Evolutionary conservation across 1,140 invertebrate species (phyloP), one percentile per base, ranked within the genome.

Genomic region (Mactra quadrangularis): DNA sequence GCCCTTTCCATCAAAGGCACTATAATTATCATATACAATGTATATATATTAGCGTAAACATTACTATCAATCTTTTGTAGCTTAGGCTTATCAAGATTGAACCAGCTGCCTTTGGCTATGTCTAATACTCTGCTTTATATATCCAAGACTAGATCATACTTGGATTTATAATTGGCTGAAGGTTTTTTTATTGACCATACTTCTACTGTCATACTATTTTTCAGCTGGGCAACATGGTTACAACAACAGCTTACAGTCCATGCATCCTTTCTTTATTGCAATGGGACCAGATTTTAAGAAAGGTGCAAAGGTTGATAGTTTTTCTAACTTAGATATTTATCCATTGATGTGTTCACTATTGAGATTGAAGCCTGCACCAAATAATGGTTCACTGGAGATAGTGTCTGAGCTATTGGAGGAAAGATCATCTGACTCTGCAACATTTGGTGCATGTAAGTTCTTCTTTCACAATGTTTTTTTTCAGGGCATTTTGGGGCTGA

Each of bases 241-340:
- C 55, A 83, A 89, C 85, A 91, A 90, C 83, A 87, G 81, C 68
- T 64, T 90, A 0, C 52, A 70, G 35, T 85, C 88, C 66, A 96
- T 96, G 96, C 94, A 94, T 88, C 94, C 96, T 33, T 95, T 95
- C 82, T 96, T 96, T 86, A 94, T 96, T 74, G 96, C 95, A 0
- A 92, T 93, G 71, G 96, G 96, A 9, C 96, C 96, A 55, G 92
- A 94, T 35, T 95, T 96, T 89, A 93, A 94, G 85, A 85, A 91
- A 60, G 89, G 93, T 33, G 93, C 93, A 75, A 84, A 41, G 6
- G 87, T 88, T 19, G 83, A 94, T 1, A 94, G 94, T 3, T 96
- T 96, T 86, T 89, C 95, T 41, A 95, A 93, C 83, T 93, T 96
- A 1, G 95, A 96, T 89, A 88, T 96, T 38, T 96, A 95, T 88